Base-by-base conservation (phyloP, 2,888 invertebrate species). In the Germaria angustata region DNA sequence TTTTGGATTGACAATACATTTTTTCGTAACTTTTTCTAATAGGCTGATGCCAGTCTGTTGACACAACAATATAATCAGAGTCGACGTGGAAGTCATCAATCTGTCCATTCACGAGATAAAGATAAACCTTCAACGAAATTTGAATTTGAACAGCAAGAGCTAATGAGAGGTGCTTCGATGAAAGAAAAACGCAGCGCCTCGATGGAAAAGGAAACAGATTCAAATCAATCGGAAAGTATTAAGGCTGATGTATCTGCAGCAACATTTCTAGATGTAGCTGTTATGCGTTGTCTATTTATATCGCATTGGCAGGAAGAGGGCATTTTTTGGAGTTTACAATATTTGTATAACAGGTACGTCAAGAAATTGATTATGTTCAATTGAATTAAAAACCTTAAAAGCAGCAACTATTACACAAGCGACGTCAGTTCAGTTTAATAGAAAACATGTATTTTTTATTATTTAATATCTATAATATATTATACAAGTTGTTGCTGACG, bases 231-330 rank as follows among this genome's bases (percentile, higher is more conserved):
- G 9, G 90, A 90, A 39, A 88, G 87, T 41, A 81, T 86, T 2
- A 90, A 89, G 71, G 88, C 87, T 28, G 94, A 96, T 92, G 93
- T 96, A 1, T 93, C 95, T 13, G 95, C 96, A 20, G 99, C 99
- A 0, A 98, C 98, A 1, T 99, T 98, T 90, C 92, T 99, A 73
- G 99, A 99, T 90, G 97, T 99, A 0, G 98, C 98, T 2, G 98
- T 99, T 0, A 91, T 99, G 71, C 93, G 99, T 66, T 99, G 99
- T 89, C 93, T 99, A 13, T 98, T 99, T 89, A 96, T 98, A 81
- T 94, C 97, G 0, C 98, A 98, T 88, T 99, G 99, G 99, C 96
- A 97, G 89, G 99, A 99, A 89, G 99, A 99, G 90, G 99, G 99
- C 0, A 95, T 99, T 11, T 97, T 96, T 90, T 99, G 99, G 99